Evolutionary conservation across 1,140 invertebrate species (phyloP).

Genomic region (Charaxes varanes): DNA sequence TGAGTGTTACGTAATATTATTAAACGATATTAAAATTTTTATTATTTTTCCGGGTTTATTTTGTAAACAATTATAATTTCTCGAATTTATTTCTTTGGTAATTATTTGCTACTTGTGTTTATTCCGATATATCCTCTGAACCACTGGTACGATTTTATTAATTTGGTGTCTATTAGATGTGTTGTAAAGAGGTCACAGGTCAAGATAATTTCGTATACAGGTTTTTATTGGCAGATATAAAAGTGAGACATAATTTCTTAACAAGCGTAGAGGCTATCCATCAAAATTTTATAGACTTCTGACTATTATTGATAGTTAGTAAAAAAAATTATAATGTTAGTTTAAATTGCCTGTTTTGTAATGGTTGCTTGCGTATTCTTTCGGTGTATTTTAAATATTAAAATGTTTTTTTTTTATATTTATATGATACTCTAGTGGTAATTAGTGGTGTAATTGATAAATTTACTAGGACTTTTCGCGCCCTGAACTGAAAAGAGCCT

Average conservation of each 20-base stretch:
- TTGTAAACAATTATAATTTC: neutral
- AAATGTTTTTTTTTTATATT: no score
- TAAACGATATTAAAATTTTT: neutral
- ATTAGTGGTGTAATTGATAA: no score
- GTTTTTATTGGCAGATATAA: slow-evolving; percentile 4
- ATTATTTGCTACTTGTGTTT: slow-evolving; percentile 1
- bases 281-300: no score
- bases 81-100: neutral
- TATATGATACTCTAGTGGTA: no score
- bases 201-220: slow-evolving; percentile 9
- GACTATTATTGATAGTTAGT: neutral
- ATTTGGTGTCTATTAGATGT: neutral
- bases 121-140: slow-evolving; percentile 1
- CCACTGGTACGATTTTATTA: slow-evolving; percentile 1
- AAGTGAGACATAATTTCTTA: neutral
- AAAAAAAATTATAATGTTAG: no score
- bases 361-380: no score
- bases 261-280: no score
- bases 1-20: slow-evolving; percentile 33
- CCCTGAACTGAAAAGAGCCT: no score
- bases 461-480: no score
- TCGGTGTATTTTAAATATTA: no score
- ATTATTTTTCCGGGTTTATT: neutral
- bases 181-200: slow-evolving; percentile 8
- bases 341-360: no score